Base-by-base conservation (phyloP, 2,888 invertebrate genomes). In the Galerucella nymphaeae region DNA sequence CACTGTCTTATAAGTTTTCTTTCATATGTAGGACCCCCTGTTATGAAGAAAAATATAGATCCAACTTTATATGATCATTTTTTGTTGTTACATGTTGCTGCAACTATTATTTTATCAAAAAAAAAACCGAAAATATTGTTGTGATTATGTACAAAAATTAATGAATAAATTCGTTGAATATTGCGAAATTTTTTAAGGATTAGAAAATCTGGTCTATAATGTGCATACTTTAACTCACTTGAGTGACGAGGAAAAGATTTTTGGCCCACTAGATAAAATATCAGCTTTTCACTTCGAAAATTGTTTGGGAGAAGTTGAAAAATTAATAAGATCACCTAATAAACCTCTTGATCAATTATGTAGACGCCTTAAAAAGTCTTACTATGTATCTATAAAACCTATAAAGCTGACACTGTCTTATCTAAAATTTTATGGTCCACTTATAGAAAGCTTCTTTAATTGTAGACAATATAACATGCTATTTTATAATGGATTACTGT, bases 201-300 rank as follows among this genome's bases (percentile, higher is more conserved):
- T 59, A 45, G 23, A 69, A 64, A 64, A 45, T 23, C 16, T 72
- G 18, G 57, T 69, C 45, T 69, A 69, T 69, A 72, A 72, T 55
- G 41, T 72, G 16, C 68, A 72, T 69, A 14, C 23, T 2, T 69
- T 69, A 42, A 16, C n/a, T 30, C 72, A 72, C 50, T 38, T 72
- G 10, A 48, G 48, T 55, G 68, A 69, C 13, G 69, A 72, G 63
- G 72, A 55, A 13, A 14, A 20, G 16, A 16, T 30, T 16, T 72
- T 41, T 62, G 69, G 72, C 8, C n/a, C 55, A 20, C 41, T 72
- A 11, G 69, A 72, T 63, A 42, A 18, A 16, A 69, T 72, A 57
- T 64, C 57, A n/a, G 63, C 72, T 6, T 72, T 70, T 48, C 72
- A 50, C 23, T 72, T 72, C 23, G 69, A 72, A 64, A 72, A 57